These are phyloP conservation scores for Drosophila imparisetae DNA, from an alignment of 2,888 invertebrate genomes.

Conservation along the genomic window DNA sequence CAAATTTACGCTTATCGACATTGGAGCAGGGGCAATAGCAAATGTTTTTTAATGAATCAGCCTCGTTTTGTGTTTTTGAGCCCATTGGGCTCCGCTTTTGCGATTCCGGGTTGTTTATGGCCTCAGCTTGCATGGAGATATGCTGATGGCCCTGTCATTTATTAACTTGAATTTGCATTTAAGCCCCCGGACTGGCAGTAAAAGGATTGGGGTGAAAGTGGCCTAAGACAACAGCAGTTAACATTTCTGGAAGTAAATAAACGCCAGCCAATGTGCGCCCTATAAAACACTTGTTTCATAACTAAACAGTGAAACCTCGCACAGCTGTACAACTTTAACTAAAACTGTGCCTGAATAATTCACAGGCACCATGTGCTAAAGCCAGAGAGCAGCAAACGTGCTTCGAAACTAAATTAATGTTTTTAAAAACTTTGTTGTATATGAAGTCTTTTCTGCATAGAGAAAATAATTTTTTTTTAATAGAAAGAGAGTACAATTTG, in stretches of 20 bases:
- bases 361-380: not conserved
- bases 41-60: constrained; percentile 62
- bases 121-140: constrained; percentile 55
- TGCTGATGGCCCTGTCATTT: constrained; percentile 72
- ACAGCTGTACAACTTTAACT: not conserved
- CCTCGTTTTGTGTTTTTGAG: constrained; percentile 12
- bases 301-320: constrained; percentile 27
- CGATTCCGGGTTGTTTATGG: constrained; percentile 63
- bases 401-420: not conserved
- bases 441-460: not conserved
- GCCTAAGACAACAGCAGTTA: constrained; percentile 63
- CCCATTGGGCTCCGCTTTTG: constrained; percentile 12
- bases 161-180: constrained; percentile 72
- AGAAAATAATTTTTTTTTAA: not conserved
- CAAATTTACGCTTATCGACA: constrained; percentile 77
- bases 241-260: constrained; percentile 14
- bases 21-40: constrained; percentile 8
- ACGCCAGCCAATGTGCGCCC: constrained; percentile 22
- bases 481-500: not conserved
- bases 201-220: constrained; percentile 19
- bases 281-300: constrained; percentile 20
- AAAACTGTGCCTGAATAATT: not conserved
- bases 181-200: constrained; percentile 44
- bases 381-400: not conserved
- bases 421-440: not conserved